These are phyloP conservation scores for Tragulus kanchil DNA, from an alignment of 2,113 vertebrate species.

Conservation along the genomic window DNA sequence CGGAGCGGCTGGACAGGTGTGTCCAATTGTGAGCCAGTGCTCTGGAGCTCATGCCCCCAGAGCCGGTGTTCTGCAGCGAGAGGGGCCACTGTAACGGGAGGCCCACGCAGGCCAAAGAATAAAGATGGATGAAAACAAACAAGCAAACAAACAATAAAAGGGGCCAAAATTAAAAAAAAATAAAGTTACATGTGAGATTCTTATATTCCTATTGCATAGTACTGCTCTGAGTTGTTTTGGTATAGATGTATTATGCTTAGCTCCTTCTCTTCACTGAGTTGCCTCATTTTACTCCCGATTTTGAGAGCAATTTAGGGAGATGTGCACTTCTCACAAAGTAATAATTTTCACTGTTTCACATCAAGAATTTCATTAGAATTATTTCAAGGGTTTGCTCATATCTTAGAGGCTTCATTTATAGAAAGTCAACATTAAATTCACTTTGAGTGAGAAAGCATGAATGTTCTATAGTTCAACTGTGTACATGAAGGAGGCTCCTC, in stretches of 20 bases:
- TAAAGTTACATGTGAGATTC: neutral
- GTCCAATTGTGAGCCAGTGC: too few species aligned
- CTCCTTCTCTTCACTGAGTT: neutral
- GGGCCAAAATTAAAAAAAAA: neutral
- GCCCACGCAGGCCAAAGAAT: too few species aligned
- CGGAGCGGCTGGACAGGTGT: too few species aligned
- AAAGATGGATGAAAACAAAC: too few species aligned
- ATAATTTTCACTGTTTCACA: neutral
- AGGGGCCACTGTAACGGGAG: too few species aligned
- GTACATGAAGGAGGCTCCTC: neutral
- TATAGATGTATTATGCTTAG: neutral
- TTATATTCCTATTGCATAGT: neutral
- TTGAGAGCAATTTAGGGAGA: neutral
- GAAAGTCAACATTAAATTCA: neutral
- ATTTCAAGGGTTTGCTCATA: slow-evolving; percentile 1
- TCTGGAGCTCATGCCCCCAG: too few species aligned
- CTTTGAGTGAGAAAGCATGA: neutral
- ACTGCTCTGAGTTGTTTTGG: neutral
- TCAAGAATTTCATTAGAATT: neutral
- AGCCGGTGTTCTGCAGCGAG: too few species aligned
- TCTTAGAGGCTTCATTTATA: neutral
- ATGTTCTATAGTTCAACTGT: accelerated
- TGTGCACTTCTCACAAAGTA: neutral
- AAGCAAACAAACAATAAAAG: too few species aligned
- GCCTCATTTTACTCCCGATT: neutral